Evolutionary conservation across 2,888 invertebrate species (phyloP).

Genomic region (Eledona agricola): DNA sequence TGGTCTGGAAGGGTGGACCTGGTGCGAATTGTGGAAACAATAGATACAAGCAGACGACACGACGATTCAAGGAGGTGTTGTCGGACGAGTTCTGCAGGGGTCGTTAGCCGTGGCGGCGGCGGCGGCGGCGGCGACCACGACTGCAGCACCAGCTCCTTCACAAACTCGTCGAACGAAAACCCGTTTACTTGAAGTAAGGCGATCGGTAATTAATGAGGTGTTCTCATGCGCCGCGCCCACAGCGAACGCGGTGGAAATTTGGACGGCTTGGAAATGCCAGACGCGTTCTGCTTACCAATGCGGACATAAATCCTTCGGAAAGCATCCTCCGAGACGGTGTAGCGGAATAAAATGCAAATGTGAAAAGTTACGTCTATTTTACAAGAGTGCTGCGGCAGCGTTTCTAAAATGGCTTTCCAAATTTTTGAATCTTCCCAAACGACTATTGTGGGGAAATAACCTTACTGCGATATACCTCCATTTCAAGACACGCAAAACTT

Average conservation of each 20-base stretch:
- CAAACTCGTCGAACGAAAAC: constrained; percentile 15
- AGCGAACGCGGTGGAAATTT: constrained; percentile 1
- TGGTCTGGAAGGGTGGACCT: constrained; percentile 18
- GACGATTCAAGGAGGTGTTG: constrained; percentile 27
- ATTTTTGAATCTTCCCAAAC: no score
- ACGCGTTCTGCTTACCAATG: no score
- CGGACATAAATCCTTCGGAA: no score
- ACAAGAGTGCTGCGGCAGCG: no score
- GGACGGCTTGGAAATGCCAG: constrained; percentile 1
- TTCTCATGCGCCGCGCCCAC: constrained; percentile 20
- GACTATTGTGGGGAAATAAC: no score
- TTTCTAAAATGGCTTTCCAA: no score
- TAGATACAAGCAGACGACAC: constrained; percentile 20
- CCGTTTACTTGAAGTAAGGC: constrained; percentile 7
- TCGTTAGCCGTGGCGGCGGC: constrained; percentile 31
- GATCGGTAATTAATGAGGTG: constrained; percentile 25
- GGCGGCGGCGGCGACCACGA: constrained; percentile 10
- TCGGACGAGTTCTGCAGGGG: constrained; percentile 33
- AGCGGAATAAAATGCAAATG: no score
- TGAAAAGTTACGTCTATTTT: no score
- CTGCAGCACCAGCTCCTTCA: no score
- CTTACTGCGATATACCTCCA: no score
- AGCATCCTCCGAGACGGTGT: no score
- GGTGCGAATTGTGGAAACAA: constrained; percentile 23
- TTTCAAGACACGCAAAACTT: no score